A percentile compares a stretch with the other conserved stretches of the same genome.
Conservation (phyloP, 2,113 vertebrate genomes). For the Condylura cristata region DNA sequence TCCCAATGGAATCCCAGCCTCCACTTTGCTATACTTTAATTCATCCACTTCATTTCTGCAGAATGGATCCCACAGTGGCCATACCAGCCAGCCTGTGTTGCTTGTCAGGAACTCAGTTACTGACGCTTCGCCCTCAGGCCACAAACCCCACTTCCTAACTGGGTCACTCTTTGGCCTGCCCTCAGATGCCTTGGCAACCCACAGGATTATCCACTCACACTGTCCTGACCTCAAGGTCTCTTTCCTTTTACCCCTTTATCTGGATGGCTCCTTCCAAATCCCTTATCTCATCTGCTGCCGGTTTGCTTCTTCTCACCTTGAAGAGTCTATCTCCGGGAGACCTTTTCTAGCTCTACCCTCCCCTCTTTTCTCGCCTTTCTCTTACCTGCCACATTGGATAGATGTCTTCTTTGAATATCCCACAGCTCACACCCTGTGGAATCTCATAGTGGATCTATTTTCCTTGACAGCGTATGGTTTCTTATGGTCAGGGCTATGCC, state of each 20-base stretch:
- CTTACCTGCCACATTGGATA: neutral
- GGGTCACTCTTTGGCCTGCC: no score
- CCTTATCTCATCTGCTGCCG: neutral
- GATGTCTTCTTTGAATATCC: neutral
- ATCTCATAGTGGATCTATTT: neutral
- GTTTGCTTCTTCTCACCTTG: neutral
- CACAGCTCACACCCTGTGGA: neutral
- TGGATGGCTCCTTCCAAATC: neutral
- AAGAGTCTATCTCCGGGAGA: neutral
- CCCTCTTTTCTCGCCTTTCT: neutral
- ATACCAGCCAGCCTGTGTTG: neutral
- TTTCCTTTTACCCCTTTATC: neutral
- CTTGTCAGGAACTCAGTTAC: neutral
- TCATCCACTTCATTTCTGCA: no score
- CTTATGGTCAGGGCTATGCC: neutral
- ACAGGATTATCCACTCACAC: accelerated
- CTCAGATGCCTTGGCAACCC: neutral
- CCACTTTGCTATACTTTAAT: neutral
- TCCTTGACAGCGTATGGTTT: neutral
- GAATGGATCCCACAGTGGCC: neutral
- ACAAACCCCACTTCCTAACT: accelerated
- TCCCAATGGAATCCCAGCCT: neutral
- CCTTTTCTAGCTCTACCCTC: neutral
- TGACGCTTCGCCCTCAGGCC: neutral
- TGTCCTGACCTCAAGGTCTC: neutral